phyloP scores from a whole-genome alignment of 2,797 vertebrate genomes.

The Mus spretus region DNA sequence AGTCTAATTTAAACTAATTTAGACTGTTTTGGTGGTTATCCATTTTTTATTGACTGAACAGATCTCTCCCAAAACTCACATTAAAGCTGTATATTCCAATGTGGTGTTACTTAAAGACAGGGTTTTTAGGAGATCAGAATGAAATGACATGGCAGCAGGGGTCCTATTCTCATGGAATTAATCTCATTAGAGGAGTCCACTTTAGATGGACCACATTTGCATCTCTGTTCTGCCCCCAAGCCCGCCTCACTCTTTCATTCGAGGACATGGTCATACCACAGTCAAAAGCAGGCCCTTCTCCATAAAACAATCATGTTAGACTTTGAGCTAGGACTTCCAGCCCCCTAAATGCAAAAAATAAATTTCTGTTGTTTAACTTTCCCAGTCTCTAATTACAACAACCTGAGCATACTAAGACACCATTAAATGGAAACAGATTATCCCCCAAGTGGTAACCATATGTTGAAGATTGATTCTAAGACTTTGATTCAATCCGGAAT shows the following conservation, averaged over 20 bases:
- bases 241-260: no score
- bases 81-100: not conserved
- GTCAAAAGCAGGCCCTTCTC: not conserved
- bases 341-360: not conserved
- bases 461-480: not conserved
- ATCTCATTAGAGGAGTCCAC: not conserved
- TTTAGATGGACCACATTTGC: no score
- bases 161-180: not conserved
- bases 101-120: not conserved
- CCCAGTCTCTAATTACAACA: not conserved
- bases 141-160: not conserved
- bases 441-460: not conserved
- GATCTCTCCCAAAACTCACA: not conserved
- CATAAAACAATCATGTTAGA: not conserved
- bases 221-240: not conserved
- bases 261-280: not conserved
- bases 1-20: not conserved
- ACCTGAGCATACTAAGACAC: not conserved
- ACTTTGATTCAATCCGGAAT: no score
- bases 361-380: constrained; percentile 12
- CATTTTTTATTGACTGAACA: not conserved
- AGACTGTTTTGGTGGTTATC: not conserved
- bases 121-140: not conserved
- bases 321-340: not conserved
- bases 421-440: not conserved